Percentiles rank a stretch among this genome's conserved stretches.
Conservation (phyloP, 1,140 invertebrate genomes). For the Pissodes strobi region DNA sequence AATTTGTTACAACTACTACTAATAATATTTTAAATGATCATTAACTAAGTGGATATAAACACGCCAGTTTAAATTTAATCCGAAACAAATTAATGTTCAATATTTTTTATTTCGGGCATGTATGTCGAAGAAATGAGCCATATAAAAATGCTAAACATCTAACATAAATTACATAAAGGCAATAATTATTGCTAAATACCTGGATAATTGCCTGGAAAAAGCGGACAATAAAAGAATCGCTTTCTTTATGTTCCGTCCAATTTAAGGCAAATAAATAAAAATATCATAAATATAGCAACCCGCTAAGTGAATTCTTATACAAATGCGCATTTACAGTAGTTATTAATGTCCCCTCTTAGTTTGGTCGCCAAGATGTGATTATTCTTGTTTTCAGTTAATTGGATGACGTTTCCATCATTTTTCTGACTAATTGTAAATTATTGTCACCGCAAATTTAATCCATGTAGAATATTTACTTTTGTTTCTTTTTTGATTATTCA, state of each 20-base stretch:
- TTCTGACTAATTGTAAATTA: conserved; percentile 26
- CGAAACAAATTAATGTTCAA: not conserved
- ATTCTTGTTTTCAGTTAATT: conserved; percentile 24
- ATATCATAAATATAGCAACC: conserved; percentile 4
- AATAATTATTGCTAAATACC: conserved; percentile 3
- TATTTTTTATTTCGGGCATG: not conserved
- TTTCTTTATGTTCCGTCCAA: conserved; percentile 4
- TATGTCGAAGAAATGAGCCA: not conserved
- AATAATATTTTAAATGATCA: no score
- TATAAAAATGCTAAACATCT: not conserved
- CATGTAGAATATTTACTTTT: not conserved
- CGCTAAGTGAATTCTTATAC: conserved; percentile 10
- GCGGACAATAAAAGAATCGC: not conserved
- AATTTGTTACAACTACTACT: no score
- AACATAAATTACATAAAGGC: not conserved
- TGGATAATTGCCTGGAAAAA: not conserved
- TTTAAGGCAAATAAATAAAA: conserved; percentile 16
- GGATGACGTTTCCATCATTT: conserved; percentile 23
- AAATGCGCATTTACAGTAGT: conserved; percentile 9
- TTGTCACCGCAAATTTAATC: conserved; percentile 18
- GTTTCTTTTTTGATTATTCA: no score
- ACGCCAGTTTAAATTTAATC: no score
- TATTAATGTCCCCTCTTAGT: conserved; percentile 12
- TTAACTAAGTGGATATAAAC: no score
- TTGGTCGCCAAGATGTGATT: conserved; percentile 1